Evolutionary conservation across 2,797 vertebrate genomes (phyloP).

Genomic region (Xyrichtys novacula): DNA sequence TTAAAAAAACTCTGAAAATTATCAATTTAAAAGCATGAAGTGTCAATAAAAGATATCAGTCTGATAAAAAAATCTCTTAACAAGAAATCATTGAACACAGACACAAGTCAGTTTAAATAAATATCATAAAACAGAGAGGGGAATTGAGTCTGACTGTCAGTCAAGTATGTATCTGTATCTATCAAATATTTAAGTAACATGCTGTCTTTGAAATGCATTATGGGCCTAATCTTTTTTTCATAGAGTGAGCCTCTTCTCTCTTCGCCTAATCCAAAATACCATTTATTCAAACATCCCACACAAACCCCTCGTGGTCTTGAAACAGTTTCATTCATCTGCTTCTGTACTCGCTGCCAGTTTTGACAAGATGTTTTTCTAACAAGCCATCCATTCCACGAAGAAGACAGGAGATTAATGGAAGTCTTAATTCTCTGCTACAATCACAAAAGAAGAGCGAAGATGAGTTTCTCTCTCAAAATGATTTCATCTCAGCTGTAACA

Average conservation of each 20-base stretch:
- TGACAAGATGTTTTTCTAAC: conserved; percentile 32
- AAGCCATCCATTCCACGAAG: conserved; percentile 18
- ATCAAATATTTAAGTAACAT: conserved; percentile 11
- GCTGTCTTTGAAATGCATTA: conserved; percentile 11
- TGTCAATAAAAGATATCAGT: too few relatives aligned
- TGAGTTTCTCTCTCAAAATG: conserved; percentile 37
- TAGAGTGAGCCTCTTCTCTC: neutral
- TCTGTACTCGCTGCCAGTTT: conserved; percentile 22
- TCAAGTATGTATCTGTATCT: neutral
- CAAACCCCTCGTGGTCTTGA: conserved; percentile 4
- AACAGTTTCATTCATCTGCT: conserved; percentile 21
- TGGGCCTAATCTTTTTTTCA: neutral
- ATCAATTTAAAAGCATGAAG: too few relatives aligned
- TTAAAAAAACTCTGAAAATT: too few relatives aligned
- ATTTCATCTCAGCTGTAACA: conserved; percentile 49
- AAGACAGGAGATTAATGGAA: conserved; percentile 26
- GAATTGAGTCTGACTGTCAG: neutral
- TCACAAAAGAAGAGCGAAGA: conserved; percentile 43
- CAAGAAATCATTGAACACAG: neutral
- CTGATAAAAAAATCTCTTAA: neutral
- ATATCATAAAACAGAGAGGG: neutral
- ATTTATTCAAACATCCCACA: conserved; percentile 23
- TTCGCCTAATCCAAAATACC: neutral
- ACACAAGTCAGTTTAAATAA: neutral
- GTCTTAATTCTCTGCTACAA: conserved; percentile 32